phyloP scores from a whole-genome alignment of 2,113 vertebrate genomes.

The Glaucidium brasilianum region DNA sequence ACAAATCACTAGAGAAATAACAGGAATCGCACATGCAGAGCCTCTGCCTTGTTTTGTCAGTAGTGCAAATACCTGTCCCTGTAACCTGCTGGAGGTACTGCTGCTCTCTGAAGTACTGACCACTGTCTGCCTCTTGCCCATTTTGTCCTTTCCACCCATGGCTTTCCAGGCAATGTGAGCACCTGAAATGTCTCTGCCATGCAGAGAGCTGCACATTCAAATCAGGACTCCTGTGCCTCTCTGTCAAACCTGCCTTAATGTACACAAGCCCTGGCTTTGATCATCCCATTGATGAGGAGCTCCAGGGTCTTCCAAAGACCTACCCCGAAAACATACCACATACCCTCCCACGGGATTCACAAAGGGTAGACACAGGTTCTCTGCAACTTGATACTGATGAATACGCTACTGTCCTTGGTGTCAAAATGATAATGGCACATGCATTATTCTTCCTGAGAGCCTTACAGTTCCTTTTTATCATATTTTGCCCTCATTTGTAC shows the following conservation, averaged over 20 bases:
- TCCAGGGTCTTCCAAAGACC: background rate
- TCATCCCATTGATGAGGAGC: background rate
- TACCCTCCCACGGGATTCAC: background rate
- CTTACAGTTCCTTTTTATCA: background rate
- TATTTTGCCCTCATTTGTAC: conserved; percentile 46
- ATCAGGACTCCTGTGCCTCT: background rate
- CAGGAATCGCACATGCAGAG: background rate
- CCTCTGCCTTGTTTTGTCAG: background rate
- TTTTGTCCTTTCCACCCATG: background rate
- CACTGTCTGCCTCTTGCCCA: background rate
- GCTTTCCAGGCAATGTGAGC: background rate
- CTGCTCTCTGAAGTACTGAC: background rate
- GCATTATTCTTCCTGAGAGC: conserved; percentile 33
- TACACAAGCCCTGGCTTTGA: background rate
- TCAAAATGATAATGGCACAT: background rate
- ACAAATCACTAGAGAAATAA: background rate
- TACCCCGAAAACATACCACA: rapidly evolving
- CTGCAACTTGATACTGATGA: background rate
- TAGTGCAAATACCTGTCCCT: background rate
- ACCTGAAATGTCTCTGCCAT: background rate
- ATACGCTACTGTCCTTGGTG: background rate
- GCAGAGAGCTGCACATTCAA: background rate
- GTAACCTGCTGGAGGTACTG: background rate
- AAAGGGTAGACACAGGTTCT: background rate
- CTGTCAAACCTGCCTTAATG: background rate